A percentile compares a stretch with the other conserved stretches of the same genome.
These are phyloP conservation scores for Lordiphosa mommai DNA, from an alignment of 1,140 invertebrate species.

Conservation along the genomic window DNA sequence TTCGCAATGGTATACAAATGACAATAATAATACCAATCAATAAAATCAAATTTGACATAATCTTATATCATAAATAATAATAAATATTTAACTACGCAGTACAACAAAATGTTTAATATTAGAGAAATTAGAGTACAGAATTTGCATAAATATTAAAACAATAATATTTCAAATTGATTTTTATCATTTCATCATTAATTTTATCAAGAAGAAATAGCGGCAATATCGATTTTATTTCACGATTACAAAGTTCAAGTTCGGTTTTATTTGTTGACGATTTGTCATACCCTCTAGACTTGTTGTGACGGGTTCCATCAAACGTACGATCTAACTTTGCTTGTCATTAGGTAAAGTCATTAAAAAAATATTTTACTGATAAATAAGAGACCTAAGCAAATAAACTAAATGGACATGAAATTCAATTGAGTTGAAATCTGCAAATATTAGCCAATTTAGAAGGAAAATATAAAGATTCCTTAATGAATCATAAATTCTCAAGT, in stretches of 20 bases:
- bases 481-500: too few species aligned
- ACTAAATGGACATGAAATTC: background rate
- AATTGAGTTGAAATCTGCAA: background rate
- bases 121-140: background rate
- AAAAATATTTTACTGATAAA: conserved; percentile 38
- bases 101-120: background rate
- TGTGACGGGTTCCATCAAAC: conserved; percentile 16
- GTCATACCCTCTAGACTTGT: conserved; percentile 33
- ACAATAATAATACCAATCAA: conserved; percentile 4
- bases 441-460: background rate
- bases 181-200: background rate
- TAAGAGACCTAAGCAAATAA: background rate
- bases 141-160: background rate
- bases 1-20: too few species aligned
- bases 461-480: background rate
- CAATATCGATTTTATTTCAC: conserved; percentile 19
- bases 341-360: conserved; percentile 44
- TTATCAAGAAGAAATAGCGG: too few species aligned
- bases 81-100: conserved; percentile 33
- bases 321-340: conserved; percentile 24
- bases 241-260: conserved; percentile 45
- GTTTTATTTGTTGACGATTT: conserved; percentile 36
- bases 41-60: conserved; percentile 7
- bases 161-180: background rate
- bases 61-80: conserved; percentile 11